A percentile compares a stretch with the other conserved stretches of the same genome.
Evolutionary conservation across 2,797 vertebrate genomes (phyloP).

Genomic region (Strix occidentalis): DNA sequence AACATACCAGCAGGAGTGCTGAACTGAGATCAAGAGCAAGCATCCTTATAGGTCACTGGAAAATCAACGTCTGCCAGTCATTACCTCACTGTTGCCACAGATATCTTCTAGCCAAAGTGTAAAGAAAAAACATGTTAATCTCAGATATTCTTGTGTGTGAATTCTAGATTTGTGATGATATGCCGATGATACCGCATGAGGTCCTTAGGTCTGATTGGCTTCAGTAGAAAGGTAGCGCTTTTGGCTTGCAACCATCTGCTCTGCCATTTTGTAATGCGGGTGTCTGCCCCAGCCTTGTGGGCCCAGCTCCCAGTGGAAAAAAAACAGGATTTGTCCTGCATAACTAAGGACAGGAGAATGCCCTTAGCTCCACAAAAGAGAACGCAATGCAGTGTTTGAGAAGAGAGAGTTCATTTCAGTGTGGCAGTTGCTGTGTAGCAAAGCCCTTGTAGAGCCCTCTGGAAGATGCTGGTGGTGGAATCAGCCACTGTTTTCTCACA

Average conservation of each 20-base stretch:
- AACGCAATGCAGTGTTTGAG: background rate
- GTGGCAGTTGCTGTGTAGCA: background rate
- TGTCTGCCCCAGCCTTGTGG: background rate
- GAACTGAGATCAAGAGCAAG: slow-evolving; percentile 53
- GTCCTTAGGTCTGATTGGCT: background rate
- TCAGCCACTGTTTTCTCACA: background rate
- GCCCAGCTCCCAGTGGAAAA: background rate
- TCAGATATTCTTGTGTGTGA: background rate
- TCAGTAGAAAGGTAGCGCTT: background rate
- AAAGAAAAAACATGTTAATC: background rate
- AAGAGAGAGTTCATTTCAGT: background rate
- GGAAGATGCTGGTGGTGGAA: background rate
- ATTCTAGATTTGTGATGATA: background rate
- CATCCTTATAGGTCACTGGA: slow-evolving; percentile 46
- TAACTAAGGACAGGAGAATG: background rate
- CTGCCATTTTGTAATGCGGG: background rate
- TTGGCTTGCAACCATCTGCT: background rate
- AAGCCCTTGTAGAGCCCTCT: background rate
- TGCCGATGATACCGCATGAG: background rate
- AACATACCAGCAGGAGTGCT: slow-evolving; percentile 53
- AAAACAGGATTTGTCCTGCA: background rate
- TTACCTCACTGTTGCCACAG: slow-evolving; percentile 36
- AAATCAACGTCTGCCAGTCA: background rate
- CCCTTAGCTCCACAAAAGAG: background rate
- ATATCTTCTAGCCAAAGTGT: background rate